Base-by-base conservation (phyloP, 1,140 invertebrate genomes). In the Bilobella aurantiaca region DNA sequence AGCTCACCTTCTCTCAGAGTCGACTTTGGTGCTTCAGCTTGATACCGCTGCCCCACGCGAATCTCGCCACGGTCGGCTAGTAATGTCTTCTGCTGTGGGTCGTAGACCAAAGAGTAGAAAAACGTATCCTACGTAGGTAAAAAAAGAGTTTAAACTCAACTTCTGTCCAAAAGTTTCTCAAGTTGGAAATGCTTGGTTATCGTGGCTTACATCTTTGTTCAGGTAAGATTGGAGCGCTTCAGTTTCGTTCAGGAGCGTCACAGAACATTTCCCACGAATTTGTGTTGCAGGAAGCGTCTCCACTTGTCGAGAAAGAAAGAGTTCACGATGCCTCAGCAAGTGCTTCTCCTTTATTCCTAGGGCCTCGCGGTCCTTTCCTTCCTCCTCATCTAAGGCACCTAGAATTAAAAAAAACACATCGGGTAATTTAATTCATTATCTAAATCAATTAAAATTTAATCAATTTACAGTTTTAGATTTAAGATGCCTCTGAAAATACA, bases 21-120 rank as follows among this genome's bases (percentile, higher is more conserved):
- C 74, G 84, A 82, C 76, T 83, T 83, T 2, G 67, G 66, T 76
- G 86, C 81, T 78, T 98, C 93, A 78, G 93, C 94, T 82, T 99
- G 97, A 82, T 95, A 98, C 80, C 89, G 87, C 76, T 87, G 88
- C 69, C 97, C 97, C 74, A 99, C 87, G 75, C 90, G 78, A 70
- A 93, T 91, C 83, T 96, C 93, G 76, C 94, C 94, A 83, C 96
- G 96, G 81, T 99, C 97, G 73, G 96, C 96, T 75, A 98, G 84
- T 75, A 99, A 83, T 74, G 96, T 99, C 81, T 96, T 97, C 81
- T 98, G 93, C 78, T 91, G 86, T 67, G 96, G 96, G 83, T 99
- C 97, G 81, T 97, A 99, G 69, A 99, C 96, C 77, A 99, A 83
- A 77, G 96, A 98, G 81, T 99, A 99, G 80, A 98, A 99, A 84